These are phyloP conservation scores for Gephyroberyx darwinii DNA, from an alignment of 2,797 vertebrate genomes.

Conservation along the genomic window DNA sequence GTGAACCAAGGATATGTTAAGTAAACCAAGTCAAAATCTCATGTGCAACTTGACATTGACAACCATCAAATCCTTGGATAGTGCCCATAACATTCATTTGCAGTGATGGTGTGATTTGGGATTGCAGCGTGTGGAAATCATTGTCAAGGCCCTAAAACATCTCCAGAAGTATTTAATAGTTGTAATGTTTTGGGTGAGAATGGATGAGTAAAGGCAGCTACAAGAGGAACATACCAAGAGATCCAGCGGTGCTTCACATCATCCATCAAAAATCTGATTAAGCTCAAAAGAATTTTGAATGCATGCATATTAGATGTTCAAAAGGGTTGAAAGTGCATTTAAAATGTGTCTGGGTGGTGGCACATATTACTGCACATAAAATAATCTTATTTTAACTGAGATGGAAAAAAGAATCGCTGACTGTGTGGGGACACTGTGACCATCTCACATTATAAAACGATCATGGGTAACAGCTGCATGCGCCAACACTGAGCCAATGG, in stretches of 20 bases:
- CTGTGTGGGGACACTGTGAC: not conserved
- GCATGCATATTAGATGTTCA: not conserved
- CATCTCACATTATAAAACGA: not conserved
- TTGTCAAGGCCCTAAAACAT: no score
- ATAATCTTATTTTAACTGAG: no score
- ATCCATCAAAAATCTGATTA: constrained; percentile 8
- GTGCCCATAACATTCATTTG: no score
- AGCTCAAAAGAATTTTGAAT: no score
- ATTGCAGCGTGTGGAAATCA: no score
- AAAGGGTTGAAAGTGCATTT: not conserved
- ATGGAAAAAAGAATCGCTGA: not conserved
- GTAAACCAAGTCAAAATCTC: no score
- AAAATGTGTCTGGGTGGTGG: not conserved
- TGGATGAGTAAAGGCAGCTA: not conserved
- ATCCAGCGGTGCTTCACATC: not conserved
- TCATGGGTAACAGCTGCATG: not conserved
- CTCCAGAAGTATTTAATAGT: not conserved
- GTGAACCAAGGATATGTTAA: no score
- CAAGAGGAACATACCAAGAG: constrained; percentile 11
- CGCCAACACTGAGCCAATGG: not conserved
- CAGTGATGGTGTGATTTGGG: no score
- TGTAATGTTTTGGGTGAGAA: constrained; percentile 23
- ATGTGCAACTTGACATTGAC: no score
- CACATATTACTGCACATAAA: no score
- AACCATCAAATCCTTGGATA: no score